phyloP scores from a whole-genome alignment of 2,888 invertebrate genomes.

The Drosophila parthenogenetica region DNA sequence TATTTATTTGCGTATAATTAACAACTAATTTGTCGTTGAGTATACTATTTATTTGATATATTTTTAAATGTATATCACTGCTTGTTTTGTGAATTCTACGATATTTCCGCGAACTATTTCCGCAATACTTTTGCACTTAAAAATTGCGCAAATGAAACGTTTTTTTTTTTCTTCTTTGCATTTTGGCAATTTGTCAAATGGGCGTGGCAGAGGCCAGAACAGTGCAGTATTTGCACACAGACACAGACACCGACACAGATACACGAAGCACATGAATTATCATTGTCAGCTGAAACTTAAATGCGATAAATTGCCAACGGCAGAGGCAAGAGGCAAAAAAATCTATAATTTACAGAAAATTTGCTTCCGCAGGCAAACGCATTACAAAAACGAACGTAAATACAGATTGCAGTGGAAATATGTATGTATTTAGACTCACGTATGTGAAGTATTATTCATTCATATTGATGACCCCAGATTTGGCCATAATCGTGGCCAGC shows the following conservation, averaged over 20 bases:
- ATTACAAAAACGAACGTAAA: constrained; percentile 28
- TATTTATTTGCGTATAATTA: constrained; percentile 3
- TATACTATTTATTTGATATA: background rate
- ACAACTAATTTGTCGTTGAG: background rate
- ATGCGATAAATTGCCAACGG: constrained; percentile 70
- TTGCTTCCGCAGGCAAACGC: constrained; percentile 67
- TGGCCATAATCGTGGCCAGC: constrained; percentile 54
- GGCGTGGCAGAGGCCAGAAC: constrained; percentile 56
- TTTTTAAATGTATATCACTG: background rate
- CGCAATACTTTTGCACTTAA: constrained; percentile 43
- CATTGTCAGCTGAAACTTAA: constrained; percentile 70
- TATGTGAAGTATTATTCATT: constrained; percentile 25
- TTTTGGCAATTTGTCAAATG: constrained; percentile 75
- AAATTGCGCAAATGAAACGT: constrained; percentile 29
- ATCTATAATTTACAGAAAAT: constrained; percentile 79
- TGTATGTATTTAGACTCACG: constrained; percentile 1
- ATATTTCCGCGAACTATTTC: constrained; percentile 24
- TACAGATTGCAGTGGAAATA: constrained; percentile 46
- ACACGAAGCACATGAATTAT: constrained; percentile 62
- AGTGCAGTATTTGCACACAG: constrained; percentile 22
- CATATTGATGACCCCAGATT: constrained; percentile 65
- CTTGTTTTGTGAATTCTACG: constrained; percentile 11
- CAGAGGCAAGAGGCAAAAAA: constrained; percentile 55
- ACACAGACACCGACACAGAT: constrained; percentile 24
- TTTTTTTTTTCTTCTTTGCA: constrained; percentile 30